phyloP scores from a whole-genome alignment of 2,888 invertebrate species.

The Stegophylla sp. region DNA sequence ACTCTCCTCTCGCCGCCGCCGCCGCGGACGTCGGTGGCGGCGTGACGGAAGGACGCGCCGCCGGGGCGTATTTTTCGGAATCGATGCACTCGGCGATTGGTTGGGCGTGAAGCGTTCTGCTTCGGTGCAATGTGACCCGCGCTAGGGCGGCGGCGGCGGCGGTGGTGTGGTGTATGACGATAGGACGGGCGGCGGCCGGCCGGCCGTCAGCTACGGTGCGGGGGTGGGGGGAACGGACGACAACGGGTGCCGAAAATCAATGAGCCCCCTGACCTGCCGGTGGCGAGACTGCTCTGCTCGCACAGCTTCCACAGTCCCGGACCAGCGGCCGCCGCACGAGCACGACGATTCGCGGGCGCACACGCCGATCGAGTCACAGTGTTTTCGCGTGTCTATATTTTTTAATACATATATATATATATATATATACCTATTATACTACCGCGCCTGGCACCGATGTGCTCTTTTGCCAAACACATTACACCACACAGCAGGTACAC shows the following conservation, averaged over 20 bases:
- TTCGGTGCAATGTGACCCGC: constrained; percentile 57
- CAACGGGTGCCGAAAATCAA: constrained; percentile 58
- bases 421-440: background rate
- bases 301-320: constrained; percentile 58
- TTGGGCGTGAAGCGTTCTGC: constrained; percentile 59
- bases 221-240: constrained; percentile 14
- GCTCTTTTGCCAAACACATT: constrained; percentile 18
- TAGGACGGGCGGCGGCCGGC: background rate
- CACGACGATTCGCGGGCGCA: constrained; percentile 30
- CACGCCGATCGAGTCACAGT: constrained; percentile 17
- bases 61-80: constrained; percentile 57
- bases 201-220: no score
- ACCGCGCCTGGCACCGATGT: no score
- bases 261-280: constrained; percentile 59
- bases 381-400: background rate
- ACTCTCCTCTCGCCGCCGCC: background rate
- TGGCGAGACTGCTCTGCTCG: constrained; percentile 46
- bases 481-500: constrained; percentile 31
- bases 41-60: background rate
- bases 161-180: no score
- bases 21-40: background rate
- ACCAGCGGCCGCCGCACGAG: constrained; percentile 49
- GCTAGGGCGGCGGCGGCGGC: background rate
- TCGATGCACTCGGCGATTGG: constrained; percentile 59
- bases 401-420: no score